Conservation (phyloP, 1,140 invertebrate genomes). For the Drosophila pruinosa region DNA sequence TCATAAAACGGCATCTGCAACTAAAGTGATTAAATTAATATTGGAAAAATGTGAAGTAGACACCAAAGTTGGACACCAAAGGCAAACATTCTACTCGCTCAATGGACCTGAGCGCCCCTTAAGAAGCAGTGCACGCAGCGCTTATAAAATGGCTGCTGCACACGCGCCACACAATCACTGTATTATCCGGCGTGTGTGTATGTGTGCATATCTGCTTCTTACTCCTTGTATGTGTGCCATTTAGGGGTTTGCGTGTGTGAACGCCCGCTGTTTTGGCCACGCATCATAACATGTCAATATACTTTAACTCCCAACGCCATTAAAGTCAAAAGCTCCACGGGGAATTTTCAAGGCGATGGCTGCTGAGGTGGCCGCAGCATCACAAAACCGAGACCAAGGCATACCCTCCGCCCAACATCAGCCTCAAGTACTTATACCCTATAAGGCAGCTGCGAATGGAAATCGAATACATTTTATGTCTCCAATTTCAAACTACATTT, state of each 20-base stretch:
- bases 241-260: conserved; percentile 14
- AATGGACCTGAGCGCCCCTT: conserved; percentile 41
- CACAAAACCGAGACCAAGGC: conserved; percentile 4
- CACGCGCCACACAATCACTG: conserved; percentile 32
- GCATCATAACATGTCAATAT: conserved; percentile 79
- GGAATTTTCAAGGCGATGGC: conserved; percentile 63
- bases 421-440: conserved; percentile 18
- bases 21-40: conserved; percentile 72
- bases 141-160: conserved; percentile 31
- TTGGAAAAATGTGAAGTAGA: conserved; percentile 24
- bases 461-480: not conserved
- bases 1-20: conserved; percentile 45
- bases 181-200: not conserved
- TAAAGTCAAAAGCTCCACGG: conserved; percentile 76
- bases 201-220: not conserved
- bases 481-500: not conserved
- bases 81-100: conserved; percentile 2
- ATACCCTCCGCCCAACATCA: not conserved
- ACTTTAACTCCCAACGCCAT: conserved; percentile 60
- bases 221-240: not conserved
- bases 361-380: conserved; percentile 40
- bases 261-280: conserved; percentile 51
- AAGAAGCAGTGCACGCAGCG: conserved; percentile 52
- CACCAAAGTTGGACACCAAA: not conserved
- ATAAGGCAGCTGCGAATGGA: not conserved